A percentile compares a stretch with the other conserved stretches of the same genome.
Conservation (phyloP, 2,797 vertebrate species). For the Muscicapa comitata region DNA sequence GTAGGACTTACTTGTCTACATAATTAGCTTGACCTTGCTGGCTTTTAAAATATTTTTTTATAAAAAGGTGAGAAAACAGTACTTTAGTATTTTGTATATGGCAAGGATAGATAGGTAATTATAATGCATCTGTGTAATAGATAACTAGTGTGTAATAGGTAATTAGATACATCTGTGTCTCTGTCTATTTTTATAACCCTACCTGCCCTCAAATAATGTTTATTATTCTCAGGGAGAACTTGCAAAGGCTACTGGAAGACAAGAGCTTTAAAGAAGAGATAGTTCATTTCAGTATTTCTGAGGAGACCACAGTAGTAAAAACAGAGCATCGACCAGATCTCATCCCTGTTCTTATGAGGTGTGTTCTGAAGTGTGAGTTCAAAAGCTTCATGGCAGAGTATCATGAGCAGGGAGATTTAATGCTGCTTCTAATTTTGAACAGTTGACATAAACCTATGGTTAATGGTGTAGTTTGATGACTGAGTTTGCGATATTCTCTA, state of each 20-base stretch:
- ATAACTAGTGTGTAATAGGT: too few relatives aligned
- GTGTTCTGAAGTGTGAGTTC: neutral
- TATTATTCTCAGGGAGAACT: conserved; percentile 83
- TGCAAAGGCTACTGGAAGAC: conserved; percentile 90
- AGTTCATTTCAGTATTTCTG: conserved; percentile 92
- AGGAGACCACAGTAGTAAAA: conserved; percentile 85
- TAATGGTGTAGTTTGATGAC: neutral
- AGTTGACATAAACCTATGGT: neutral
- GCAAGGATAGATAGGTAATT: neutral
- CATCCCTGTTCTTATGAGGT: conserved; percentile 96
- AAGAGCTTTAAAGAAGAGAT: conserved; percentile 96
- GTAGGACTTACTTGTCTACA: neutral
- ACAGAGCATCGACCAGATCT: conserved; percentile 83
- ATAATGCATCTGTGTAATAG: neutral
- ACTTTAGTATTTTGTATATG: neutral
- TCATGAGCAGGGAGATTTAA: neutral
- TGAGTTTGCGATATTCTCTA: neutral
- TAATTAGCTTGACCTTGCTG: neutral
- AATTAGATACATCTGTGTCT: neutral
- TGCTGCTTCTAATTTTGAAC: neutral
- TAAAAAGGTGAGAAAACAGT: neutral
- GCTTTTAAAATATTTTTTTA: neutral
- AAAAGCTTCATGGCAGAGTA: neutral
- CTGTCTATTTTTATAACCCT: neutral
- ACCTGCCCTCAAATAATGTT: neutral